Evolutionary conservation across 2,797 vertebrate genomes (phyloP), one percentile per base, ranked within the genome.

Genomic region (Tympanoctomys barrerae): DNA sequence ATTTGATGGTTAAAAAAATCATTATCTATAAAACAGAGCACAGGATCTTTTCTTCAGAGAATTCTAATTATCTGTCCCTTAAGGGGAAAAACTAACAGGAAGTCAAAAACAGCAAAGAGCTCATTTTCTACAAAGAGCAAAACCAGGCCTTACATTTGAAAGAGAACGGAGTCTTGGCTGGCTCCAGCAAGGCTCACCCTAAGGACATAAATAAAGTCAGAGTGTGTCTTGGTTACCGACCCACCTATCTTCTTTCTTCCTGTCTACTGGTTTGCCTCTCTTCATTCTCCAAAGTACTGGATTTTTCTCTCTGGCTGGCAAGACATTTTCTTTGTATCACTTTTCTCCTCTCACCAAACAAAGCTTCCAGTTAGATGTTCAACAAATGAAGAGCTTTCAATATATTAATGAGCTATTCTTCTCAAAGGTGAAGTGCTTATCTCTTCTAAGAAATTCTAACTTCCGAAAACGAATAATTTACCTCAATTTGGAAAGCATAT

Each of bases 1-100:
- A 94, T 89, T 94, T 94, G 94, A 82, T 85, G 24, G 64, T 71
- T 95, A 62, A 87, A 87, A 97, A 91, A 96, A 96, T 94, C 87
- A 92, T 57, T 87, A 84, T 81, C 92, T 94, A 87, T 89, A 90
- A 83, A 94, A 92, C 52, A 96, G 80, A 95, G 62, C 36, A 31
- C 2, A 81, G 57, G 75, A 82, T 54, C 4, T 93, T 80, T 90
- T 79, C 87, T 95, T 95, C 81, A 90, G 77, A 88, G 79, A 86
- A 77, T 77, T 87, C 95, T 90, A 96, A 96, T 91, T 62, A 96
- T 88, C 88, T 94, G 64, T 66, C 79, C 66, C 82, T 93, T 31
- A 19, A 26, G 28, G 14, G 52, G 0, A 54, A 22, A 61, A n/a
- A 86, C 33, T 3, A 0, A 81, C n/a, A 81, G 19, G 49, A 91